These are phyloP conservation scores for Varanus komodoensis DNA, from an alignment of 2,113 vertebrate species.

Conservation along the genomic window DNA sequence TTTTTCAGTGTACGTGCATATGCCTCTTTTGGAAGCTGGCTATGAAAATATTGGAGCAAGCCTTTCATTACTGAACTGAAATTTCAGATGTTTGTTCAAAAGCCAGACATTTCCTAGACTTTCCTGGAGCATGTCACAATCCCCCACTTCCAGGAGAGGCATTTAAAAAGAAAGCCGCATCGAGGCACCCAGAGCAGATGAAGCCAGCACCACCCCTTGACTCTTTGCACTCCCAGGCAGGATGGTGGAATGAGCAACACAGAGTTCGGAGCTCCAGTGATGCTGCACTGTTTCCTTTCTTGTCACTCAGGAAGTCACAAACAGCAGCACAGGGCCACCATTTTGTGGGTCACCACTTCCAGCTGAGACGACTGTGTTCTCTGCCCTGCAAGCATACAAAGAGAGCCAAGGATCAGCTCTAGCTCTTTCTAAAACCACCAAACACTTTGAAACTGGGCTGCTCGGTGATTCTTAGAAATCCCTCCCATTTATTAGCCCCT, in stretches of 20 bases:
- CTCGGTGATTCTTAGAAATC: constrained; percentile 33
- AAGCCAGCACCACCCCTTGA: background rate
- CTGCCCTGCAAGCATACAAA: background rate
- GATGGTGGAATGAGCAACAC: background rate
- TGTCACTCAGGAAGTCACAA: background rate
- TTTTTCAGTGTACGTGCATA: background rate
- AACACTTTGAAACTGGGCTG: constrained; percentile 33
- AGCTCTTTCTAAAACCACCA: constrained; percentile 8
- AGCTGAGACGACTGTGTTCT: background rate
- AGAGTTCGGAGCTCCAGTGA: background rate
- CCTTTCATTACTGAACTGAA: background rate
- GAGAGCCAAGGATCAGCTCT: background rate
- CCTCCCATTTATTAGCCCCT: constrained; percentile 20
- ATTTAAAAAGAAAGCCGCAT: background rate
- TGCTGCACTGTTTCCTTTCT: background rate
- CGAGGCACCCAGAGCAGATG: background rate
- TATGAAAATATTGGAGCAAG: constrained; percentile 32
- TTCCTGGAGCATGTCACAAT: background rate
- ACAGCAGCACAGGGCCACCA: constrained; percentile 30
- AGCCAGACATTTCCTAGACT: background rate
- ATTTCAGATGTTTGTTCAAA: background rate
- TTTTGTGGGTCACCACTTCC: background rate
- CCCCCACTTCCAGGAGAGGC: background rate
- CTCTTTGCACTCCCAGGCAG: background rate
- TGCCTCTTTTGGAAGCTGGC: background rate